Base-by-base conservation (phyloP, 2,888 invertebrate genomes). In the Eledone cirrhosa region DNA sequence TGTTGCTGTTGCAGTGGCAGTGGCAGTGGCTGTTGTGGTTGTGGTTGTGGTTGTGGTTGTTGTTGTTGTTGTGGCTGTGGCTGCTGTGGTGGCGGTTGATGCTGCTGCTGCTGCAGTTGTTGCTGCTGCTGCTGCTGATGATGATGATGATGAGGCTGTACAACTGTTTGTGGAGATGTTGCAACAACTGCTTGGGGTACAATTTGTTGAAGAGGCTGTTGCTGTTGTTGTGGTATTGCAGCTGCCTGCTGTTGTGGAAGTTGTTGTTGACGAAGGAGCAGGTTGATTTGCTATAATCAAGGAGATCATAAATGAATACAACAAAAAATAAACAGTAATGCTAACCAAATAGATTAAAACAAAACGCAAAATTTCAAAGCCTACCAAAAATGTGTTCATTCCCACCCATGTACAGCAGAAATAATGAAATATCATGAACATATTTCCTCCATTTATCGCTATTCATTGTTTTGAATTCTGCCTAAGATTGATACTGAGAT, bases 221-320 rank as follows among this genome's bases (percentile, higher is more conserved):
- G 79, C 22, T 48, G 33, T 78, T 74, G 78, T 77, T 69, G 78
- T 65, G 79, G 81, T 53, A 78, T 41, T 79, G 78, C 48, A 74
- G 81, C 48, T 63, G 80, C 53, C 11, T 53, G 80, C 48, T 79
- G 80, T 67, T 80, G 80, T 33, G 82, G 80, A 16, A 82, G 82
- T 69, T 86, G 85, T 48, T 83, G 80, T 53, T 84, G 79, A 76
- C 84, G 86, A 67, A 84, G 84, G 76, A 82, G 81, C 77, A 84
- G 83, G 77, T 82, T 80, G 63, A 85, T 84, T 77, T 85, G 82
- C 78, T 84, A 41, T n/a, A 72, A 16, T n/a, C 16, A 24, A 24
- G n/a, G n/a, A 48, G 4, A 76, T 27, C 22, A 47, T 27, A 76
- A 76, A 48, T 0, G 22, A 22, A 24, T 16, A 24, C 27, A 76